A percentile compares a stretch with the other conserved stretches of the same genome.
Conservation (phyloP, 2,797 vertebrate species). For the Rhinichthys osculus region DNA sequence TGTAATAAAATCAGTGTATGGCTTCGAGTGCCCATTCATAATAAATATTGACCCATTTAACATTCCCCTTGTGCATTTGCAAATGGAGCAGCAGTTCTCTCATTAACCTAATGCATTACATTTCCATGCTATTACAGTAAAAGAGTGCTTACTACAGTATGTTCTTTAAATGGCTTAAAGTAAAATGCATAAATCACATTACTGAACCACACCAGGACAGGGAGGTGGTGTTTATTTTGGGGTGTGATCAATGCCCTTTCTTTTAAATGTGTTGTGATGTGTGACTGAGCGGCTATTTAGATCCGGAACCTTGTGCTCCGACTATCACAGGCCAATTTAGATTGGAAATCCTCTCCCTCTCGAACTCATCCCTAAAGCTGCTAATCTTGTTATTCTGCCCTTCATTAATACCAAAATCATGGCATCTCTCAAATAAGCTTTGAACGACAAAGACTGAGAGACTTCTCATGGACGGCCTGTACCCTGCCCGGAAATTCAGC, state of each 20-base stretch:
- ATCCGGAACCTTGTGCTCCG: background rate
- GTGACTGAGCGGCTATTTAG: background rate
- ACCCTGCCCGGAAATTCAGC: slow-evolving; percentile 5
- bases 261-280: background rate
- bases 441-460: background rate
- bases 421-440: slow-evolving; percentile 28
- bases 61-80: background rate
- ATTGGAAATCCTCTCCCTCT: slow-evolving; percentile 25
- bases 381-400: slow-evolving; percentile 53
- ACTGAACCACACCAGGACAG: background rate
- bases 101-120: background rate
- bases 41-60: slow-evolving; percentile 29
- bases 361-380: slow-evolving; percentile 25
- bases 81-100: background rate
- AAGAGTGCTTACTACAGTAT: background rate
- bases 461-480: background rate
- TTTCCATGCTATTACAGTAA: background rate
- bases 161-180: background rate
- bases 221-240: background rate
- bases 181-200: background rate
- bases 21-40: background rate
- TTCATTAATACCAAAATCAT: slow-evolving; percentile 6
- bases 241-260: background rate
- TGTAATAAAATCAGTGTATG: background rate
- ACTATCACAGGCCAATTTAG: slow-evolving; percentile 1